Evolutionary conservation across 2,797 vertebrate genomes (phyloP).

Genomic region (Diglossa cyanea): DNA sequence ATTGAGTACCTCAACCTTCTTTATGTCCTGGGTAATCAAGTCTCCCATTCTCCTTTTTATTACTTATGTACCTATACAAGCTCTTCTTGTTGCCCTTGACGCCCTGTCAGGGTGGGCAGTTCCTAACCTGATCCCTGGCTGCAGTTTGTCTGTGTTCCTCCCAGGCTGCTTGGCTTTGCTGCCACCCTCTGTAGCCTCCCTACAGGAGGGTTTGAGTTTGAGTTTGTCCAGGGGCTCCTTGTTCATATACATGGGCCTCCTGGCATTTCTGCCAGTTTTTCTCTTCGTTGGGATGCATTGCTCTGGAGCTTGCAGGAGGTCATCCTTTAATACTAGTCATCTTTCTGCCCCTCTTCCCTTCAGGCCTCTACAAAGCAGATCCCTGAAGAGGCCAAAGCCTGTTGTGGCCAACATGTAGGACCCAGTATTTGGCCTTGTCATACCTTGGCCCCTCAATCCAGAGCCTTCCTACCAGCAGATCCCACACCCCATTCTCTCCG

Average conservation of each 20-base stretch:
- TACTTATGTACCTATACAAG: not conserved
- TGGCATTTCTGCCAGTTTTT: not conserved
- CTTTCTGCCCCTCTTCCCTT: not conserved
- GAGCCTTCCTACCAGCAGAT: not conserved
- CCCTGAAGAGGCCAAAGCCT: not conserved
- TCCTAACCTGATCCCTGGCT: not conserved
- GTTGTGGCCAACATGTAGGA: not conserved
- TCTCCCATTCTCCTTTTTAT: not conserved
- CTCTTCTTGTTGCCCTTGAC: not conserved
- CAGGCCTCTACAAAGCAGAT: not conserved
- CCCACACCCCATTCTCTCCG: rapidly evolving
- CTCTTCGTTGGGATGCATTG: not conserved
- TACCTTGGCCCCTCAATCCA: rapidly evolving
- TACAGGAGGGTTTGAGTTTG: not conserved
- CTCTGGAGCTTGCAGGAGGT: not conserved
- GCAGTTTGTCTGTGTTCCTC: not conserved
- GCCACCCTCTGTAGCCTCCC: not conserved
- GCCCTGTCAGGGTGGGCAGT: not conserved
- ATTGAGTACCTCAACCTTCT: not conserved
- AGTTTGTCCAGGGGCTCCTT: not conserved
- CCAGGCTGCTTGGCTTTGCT: not conserved
- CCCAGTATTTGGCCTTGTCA: not conserved
- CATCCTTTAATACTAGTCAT: not conserved
- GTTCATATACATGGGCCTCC: not conserved
- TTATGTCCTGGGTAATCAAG: not conserved